Base-by-base conservation (phyloP, 2,888 invertebrate genomes). In the Cheilosia urbana region DNA sequence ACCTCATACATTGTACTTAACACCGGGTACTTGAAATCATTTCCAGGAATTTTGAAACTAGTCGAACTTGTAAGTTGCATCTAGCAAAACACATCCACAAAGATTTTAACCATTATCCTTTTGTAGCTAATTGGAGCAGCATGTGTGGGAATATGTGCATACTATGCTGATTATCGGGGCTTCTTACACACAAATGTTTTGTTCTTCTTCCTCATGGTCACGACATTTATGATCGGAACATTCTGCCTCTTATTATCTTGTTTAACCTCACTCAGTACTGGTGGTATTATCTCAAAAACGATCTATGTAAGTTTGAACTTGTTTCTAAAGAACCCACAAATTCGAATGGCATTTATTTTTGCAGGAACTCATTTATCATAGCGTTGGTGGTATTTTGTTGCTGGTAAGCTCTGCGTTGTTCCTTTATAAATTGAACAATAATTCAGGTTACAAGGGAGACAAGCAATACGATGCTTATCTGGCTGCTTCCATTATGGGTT, bases 331-430 rank as follows among this genome's bases (percentile, higher is more conserved):
- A 37, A 37, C 13, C 13, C 13, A 37, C 3, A 37, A 37, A 13
- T 37, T 37, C 19, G 3, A 2, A 30, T 17, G 13, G 17, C 3
- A n/a, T 47, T 63, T 80, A 37, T 63, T 87, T 80, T 93, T 94
- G 55, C 93, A 97, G 97, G 97, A 97, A 93, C 94, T 97, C 71
- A 93, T 97, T 85, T 97, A 96, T 90, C 97, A 97, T 89, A 93
- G 95, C 7, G 92, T 96, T 78, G 97, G 95, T 2, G 96, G 95
- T 88, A 93, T 96, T 71, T 92, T 97, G 73, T 94, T 96, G 88
- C 91, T 97, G 62, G 94, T 95, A 66, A 95, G 96, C 4, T 95
- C 96, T 7, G 91, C 96, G 58, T 94, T 95, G 1, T 93, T 97
- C 42, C 90, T 97, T 15, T 93, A 96, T 55, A 94, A 95, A 90